Evolutionary conservation across 1,140 invertebrate species (phyloP), one percentile per base, ranked within the genome.

Genomic region (Armadillidium nasatum): DNA sequence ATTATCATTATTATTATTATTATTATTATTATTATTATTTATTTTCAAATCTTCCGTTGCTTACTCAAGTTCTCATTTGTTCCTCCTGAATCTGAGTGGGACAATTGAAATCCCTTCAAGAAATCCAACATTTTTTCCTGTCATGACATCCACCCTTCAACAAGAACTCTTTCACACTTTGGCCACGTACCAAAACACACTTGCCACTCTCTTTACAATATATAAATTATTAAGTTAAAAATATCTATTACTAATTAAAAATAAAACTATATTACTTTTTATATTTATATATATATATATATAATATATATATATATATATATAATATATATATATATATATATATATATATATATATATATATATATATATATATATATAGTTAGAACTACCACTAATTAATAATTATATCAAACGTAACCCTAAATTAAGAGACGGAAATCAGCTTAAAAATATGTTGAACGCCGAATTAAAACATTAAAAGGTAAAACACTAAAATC

Each of bases 241-340:
- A 33, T 33, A 60, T 21, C 13, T 7, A 21, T 60, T 21, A 60
- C 19, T 60, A n/a, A 60, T 60, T 60, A 21, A n/a, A 60, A 60
- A n/a, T 21, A 60, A 60, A 3, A n/a, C n/a, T n/a, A n/a, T n/a
- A n/a, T n/a, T n/a, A n/a, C n/a, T n/a, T n/a, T n/a, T n/a, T n/a
- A n/a, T n/a, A n/a, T n/a, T n/a, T n/a, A 60, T 21, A 60, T 60
- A n/a, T 60, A 21, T 60, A 60, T n/a, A 21, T 60, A 60, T 60
- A n/a, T 60, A 15, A n/a, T n/a, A n/a, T 33, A 33, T 33, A 33
- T 33, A 33, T 33, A 33, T 33, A 33, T 33, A 33, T 33, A 33
- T 33, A 33, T 33, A 33, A 6, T 33, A 33, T 33, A 33, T 33
- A 33, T 33, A 33, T 33, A 33, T 33, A 33, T 33, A 33, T 33